phyloP scores from a whole-genome alignment of 2,113 vertebrate species.

The Tonatia bakeri region DNA sequence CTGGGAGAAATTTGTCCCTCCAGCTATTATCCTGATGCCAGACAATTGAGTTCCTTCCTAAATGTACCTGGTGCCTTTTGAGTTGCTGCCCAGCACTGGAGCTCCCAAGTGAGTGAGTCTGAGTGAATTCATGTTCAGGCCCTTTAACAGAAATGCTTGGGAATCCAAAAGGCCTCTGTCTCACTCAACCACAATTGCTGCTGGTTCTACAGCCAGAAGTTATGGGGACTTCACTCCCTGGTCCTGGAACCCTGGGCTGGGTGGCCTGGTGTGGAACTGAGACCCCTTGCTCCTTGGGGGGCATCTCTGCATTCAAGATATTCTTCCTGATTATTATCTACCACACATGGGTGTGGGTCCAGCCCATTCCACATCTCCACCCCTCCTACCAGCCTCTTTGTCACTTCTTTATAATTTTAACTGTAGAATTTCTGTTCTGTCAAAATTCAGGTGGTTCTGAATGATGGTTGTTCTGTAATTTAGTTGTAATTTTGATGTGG shows the following conservation, averaged over 20 bases:
- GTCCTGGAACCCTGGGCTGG: neutral
- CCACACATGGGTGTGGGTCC: neutral
- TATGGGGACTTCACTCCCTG: neutral
- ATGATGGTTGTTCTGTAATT: neutral
- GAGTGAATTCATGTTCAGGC: neutral
- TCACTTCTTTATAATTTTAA: neutral
- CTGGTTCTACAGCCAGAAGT: neutral
- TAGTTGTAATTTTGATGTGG: neutral
- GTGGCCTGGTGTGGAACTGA: neutral
- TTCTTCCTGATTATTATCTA: neutral
- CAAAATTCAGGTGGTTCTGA: neutral
- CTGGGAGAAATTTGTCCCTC: neutral
- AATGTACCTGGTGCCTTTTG: neutral
- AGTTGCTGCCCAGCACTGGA: neutral
- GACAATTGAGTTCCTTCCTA: neutral
- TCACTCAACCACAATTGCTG: neutral
- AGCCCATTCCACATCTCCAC: neutral
- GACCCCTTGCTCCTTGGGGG: neutral
- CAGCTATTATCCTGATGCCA: neutral
- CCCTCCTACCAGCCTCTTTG: neutral
- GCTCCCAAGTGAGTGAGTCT: neutral
- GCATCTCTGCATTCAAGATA: neutral
- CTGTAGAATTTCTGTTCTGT: neutral
- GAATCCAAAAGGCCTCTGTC: neutral
- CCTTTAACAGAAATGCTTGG: neutral